Percentiles rank a stretch among this genome's conserved stretches.
phyloP scores from a whole-genome alignment of 2,888 invertebrate genomes.

The Lasioglossum morio region DNA sequence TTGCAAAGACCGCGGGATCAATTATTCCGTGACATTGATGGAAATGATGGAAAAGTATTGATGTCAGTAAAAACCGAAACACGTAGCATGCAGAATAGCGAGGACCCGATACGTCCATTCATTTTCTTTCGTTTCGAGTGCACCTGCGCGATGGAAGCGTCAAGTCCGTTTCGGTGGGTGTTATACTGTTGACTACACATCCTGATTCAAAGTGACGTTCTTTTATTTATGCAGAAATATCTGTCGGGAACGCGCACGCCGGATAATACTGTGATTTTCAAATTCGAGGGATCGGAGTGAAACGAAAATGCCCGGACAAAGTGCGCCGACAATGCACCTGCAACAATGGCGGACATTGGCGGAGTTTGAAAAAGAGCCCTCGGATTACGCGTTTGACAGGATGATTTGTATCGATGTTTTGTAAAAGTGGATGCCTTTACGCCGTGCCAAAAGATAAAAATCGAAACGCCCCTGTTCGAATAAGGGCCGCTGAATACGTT shows the following conservation, averaged over 20 bases:
- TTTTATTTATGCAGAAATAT: constrained; percentile 39
- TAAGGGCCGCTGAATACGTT: constrained; percentile 16
- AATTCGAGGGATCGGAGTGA: constrained; percentile 38
- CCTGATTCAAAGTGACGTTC: constrained; percentile 19
- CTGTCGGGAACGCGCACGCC: background rate
- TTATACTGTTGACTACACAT: background rate
- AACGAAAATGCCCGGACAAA: constrained; percentile 47
- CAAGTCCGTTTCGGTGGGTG: background rate
- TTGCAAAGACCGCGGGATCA: background rate
- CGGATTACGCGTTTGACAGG: constrained; percentile 58
- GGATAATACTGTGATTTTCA: constrained; percentile 31
- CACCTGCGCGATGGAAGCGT: background rate
- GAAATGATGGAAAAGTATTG: background rate
- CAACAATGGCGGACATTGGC: constrained; percentile 41
- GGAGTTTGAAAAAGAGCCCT: constrained; percentile 45
- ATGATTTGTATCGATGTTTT: constrained; percentile 58
- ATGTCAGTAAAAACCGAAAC: background rate
- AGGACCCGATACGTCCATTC: background rate
- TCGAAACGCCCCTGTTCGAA: constrained; percentile 11
- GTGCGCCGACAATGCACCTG: constrained; percentile 40
- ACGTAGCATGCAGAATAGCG: background rate
- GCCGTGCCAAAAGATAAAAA: constrained; percentile 35
- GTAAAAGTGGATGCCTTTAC: constrained; percentile 41
- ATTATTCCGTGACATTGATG: background rate
- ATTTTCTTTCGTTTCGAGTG: background rate